Evolutionary conservation across 2,888 invertebrate species (phyloP).

Genomic region (Macaria notata): DNA sequence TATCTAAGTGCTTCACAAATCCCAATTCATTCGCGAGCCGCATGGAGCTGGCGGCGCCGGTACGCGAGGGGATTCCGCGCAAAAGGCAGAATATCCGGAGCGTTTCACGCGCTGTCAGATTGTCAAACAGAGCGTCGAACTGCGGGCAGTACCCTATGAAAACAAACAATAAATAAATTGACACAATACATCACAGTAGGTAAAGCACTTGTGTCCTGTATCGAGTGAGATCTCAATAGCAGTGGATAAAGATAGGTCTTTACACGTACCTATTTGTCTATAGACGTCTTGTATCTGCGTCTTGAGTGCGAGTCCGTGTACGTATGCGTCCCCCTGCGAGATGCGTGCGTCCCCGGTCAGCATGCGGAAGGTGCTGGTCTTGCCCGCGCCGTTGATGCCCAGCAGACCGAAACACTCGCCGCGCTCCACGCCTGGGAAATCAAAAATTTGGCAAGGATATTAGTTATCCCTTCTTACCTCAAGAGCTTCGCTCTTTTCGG

Average conservation of each 20-base stretch:
- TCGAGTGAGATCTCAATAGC: no score
- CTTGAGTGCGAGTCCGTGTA: constrained; percentile 81
- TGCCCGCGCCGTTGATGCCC: constrained; percentile 94
- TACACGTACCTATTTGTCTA: constrained; percentile 75
- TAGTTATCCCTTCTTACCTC: no score
- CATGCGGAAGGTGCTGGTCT: constrained; percentile 94
- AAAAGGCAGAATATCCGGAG: constrained; percentile 85
- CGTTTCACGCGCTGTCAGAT: constrained; percentile 87
- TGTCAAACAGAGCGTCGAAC: constrained; percentile 87
- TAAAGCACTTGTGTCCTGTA: no score
- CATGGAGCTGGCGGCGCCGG: constrained; percentile 67
- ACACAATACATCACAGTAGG: no score
- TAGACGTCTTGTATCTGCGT: constrained; percentile 82
- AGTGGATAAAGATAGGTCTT: no score
- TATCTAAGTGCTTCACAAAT: constrained; percentile 83
- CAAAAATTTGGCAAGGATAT: no score
- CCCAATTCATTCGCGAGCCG: constrained; percentile 81
- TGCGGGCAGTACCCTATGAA: constrained; percentile 87
- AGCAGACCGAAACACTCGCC: constrained; percentile 92
- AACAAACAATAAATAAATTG: background rate
- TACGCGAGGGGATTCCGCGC: constrained; percentile 80
- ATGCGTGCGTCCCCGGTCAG: constrained; percentile 90
- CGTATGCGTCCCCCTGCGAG: constrained; percentile 86
- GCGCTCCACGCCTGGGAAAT: constrained; percentile 82
- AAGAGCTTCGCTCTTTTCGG: no score